Conservation (phyloP, 2,113 vertebrate species). For the Paradoxurus hermaphroditus region DNA sequence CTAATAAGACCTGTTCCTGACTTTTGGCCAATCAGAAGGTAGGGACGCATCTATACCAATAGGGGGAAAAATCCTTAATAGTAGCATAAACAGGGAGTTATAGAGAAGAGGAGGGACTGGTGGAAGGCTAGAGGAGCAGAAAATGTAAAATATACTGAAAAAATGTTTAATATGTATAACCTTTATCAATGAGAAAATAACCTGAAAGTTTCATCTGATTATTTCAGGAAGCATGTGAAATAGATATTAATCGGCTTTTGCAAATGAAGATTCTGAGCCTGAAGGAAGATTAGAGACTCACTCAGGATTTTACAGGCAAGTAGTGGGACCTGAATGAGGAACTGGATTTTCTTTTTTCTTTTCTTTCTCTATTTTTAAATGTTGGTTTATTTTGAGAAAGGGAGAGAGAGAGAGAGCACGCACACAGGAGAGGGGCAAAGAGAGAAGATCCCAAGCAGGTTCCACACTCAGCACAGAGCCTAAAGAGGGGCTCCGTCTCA, state of each 20-base stretch:
- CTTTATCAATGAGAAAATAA: not conserved
- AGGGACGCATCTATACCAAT: not conserved
- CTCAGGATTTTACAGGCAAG: not conserved
- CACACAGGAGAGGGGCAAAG: too few relatives aligned
- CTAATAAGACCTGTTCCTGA: not conserved
- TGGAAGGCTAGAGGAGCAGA: not conserved
- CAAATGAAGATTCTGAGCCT: conserved; percentile 14
- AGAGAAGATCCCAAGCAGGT: too few relatives aligned
- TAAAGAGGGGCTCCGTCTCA: too few relatives aligned
- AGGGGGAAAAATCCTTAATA: not conserved
- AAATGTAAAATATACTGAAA: not conserved
- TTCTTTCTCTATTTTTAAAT: too few relatives aligned
- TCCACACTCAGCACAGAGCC: too few relatives aligned
- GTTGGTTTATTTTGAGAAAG: too few relatives aligned
- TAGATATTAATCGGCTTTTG: not conserved
- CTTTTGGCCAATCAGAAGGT: not conserved
- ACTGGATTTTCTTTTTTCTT: not conserved
- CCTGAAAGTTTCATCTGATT: not conserved
- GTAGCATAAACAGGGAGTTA: not conserved
- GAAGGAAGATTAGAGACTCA: not conserved
- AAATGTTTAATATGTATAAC: not conserved
- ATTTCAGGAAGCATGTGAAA: not conserved
- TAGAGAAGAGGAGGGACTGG: not conserved
- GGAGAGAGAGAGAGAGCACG: too few relatives aligned
- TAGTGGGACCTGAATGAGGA: not conserved